Conservation (phyloP, 1,140 invertebrate species). For the Maconellicoccus hirsutus region DNA sequence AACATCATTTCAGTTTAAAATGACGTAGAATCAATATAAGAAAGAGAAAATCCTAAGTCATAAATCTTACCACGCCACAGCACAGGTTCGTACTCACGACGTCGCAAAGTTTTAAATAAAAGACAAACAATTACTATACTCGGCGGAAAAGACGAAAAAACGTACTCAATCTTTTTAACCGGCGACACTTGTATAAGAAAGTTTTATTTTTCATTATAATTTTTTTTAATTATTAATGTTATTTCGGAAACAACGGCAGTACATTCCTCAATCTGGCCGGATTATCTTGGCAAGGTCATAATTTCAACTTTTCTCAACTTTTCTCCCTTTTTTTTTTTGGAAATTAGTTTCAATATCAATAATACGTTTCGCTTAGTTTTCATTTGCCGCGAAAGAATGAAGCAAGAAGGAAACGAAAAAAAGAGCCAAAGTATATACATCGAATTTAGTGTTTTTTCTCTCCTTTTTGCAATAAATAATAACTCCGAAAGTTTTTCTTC, state of each 20-base stretch:
- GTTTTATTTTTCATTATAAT: neutral
- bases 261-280: conserved; percentile 1
- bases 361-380: neutral
- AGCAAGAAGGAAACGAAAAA: neutral
- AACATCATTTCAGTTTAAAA: too few species aligned
- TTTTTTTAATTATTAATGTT: neutral
- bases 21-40: too few species aligned
- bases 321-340: neutral
- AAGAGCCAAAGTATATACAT: too few species aligned
- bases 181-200: neutral
- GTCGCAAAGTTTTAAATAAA: neutral
- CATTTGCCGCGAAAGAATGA: neutral
- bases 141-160: neutral
- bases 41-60: neutral
- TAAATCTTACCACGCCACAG: conserved; percentile 1
- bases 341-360: conserved; percentile 5
- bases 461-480: neutral
- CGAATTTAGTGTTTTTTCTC: neutral
- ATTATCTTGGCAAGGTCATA: neutral
- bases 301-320: neutral
- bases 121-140: neutral
- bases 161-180: neutral
- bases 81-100: neutral
- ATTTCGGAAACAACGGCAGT: neutral
- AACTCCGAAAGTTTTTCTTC: neutral